Percentiles rank a stretch among this genome's conserved stretches.
Conservation (phyloP, 2,113 vertebrate species). For the Cyprinodon tularosa region DNA sequence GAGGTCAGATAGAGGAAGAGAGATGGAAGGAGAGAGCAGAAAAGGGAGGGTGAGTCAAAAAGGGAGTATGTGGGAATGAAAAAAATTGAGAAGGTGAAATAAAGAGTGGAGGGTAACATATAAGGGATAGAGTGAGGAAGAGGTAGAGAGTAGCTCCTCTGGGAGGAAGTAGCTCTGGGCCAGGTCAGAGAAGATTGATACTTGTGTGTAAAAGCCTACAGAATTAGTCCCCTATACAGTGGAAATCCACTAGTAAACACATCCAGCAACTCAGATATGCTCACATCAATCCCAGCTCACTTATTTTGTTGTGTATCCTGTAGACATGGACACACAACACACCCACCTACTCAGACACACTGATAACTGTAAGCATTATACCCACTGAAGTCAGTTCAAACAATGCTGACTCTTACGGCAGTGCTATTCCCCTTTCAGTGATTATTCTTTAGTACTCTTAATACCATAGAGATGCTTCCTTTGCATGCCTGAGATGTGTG, state of each 20-base stretch:
- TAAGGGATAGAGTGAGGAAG: conserved; percentile 24
- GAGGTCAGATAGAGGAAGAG: conserved; percentile 77
- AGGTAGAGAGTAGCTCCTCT: conserved; percentile 54
- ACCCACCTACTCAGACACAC: conserved; percentile 13
- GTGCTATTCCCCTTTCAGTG: conserved; percentile 17
- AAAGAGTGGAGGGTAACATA: conserved; percentile 15
- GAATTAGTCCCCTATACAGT: conserved; percentile 62
- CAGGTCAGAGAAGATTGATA: conserved; percentile 76
- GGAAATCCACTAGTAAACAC: conserved; percentile 70
- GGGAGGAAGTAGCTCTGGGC: conserved; percentile 61
- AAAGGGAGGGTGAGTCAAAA: conserved; percentile 27
- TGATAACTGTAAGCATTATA: conserved; percentile 40
- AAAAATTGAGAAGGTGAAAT: conserved; percentile 34
- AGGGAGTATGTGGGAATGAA: conserved; percentile 40
- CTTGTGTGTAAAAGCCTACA: conserved; percentile 57
- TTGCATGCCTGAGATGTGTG: conserved; percentile 13
- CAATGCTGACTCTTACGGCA: conserved; percentile 37
- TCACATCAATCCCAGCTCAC: conserved; percentile 49
- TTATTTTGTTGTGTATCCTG: conserved; percentile 11
- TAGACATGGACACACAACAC: conserved; percentile 8
- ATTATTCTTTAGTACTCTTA: conserved; percentile 59
- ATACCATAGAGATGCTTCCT: conserved; percentile 10
- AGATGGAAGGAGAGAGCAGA: conserved; percentile 49
- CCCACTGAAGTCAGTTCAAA: conserved; percentile 38
- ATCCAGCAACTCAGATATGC: conserved; percentile 63